These are phyloP conservation scores for Lasioglossum vierecki DNA, from an alignment of 2,888 invertebrate species.

Conservation along the genomic window DNA sequence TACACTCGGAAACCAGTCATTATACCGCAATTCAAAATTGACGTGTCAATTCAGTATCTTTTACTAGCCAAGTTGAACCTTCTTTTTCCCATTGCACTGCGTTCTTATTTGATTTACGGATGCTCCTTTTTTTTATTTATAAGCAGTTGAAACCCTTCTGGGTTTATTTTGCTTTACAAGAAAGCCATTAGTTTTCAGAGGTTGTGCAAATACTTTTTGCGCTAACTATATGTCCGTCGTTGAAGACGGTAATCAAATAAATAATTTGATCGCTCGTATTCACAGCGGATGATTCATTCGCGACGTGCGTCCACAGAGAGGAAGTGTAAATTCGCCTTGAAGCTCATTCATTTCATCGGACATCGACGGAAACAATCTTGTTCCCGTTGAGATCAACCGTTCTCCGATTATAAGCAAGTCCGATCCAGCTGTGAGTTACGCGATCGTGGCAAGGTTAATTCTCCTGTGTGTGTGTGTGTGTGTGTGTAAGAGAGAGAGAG, in stretches of 20 bases:
- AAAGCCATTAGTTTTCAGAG: too few relatives aligned
- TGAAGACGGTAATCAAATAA: not conserved
- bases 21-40: not conserved
- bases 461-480: not conserved
- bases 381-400: not conserved
- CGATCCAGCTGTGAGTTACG: slow-evolving; percentile 5
- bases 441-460: slow-evolving; percentile 26
- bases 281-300: not conserved
- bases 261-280: not conserved
- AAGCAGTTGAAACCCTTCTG: too few relatives aligned
- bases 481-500: not conserved
- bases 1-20: too few relatives aligned
- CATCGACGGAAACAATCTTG: not conserved
- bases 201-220: too few relatives aligned
- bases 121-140: too few relatives aligned
- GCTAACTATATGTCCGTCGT: too few relatives aligned
- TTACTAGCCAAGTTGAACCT: not conserved
- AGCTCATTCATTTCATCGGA: not conserved
- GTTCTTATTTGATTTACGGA: too few relatives aligned
- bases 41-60: not conserved
- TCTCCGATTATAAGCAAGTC: not conserved
- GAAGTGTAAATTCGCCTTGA: not conserved
- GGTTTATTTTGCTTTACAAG: too few relatives aligned
- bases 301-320: not conserved
- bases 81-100: too few relatives aligned